phyloP scores from a whole-genome alignment of 2,888 invertebrate species.

The Tortrix viridana region DNA sequence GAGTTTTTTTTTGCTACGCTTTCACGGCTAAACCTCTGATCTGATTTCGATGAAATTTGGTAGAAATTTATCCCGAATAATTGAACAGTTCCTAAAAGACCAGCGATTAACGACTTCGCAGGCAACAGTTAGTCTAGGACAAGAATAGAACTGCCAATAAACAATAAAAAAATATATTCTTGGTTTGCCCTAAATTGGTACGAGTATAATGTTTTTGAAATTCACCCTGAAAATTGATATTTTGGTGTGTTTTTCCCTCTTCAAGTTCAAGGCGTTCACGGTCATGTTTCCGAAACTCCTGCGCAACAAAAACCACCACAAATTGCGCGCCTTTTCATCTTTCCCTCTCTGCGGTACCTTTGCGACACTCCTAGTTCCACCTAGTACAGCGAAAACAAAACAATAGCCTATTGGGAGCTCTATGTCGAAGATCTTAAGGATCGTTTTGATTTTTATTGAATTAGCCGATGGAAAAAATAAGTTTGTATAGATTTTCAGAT shows the following conservation, averaged over 20 bases:
- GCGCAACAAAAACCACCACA: slow-evolving; percentile 35
- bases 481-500: slow-evolving; percentile 17
- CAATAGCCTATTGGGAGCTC: not conserved
- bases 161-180: no score
- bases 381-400: not conserved
- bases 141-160: no score
- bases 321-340: slow-evolving; percentile 32
- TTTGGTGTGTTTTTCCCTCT: not conserved
- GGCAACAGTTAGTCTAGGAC: no score
- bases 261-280: slow-evolving; percentile 30
- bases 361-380: slow-evolving; percentile 25
- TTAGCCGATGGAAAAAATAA: not conserved
- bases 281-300: slow-evolving; percentile 26
- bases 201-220: no score
- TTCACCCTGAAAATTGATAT: no score
- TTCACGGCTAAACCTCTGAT: no score
- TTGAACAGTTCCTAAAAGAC: no score
- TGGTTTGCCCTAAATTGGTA: no score
- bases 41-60: no score
- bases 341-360: slow-evolving; percentile 34
- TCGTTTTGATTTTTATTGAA: not conserved
- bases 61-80: no score
- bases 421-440: not conserved
- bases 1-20: no score
- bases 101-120: no score